A percentile compares a stretch with the other conserved stretches of the same genome.
Evolutionary conservation across 1,140 invertebrate genomes (phyloP).

Genomic region (Drosophila orosa): DNA sequence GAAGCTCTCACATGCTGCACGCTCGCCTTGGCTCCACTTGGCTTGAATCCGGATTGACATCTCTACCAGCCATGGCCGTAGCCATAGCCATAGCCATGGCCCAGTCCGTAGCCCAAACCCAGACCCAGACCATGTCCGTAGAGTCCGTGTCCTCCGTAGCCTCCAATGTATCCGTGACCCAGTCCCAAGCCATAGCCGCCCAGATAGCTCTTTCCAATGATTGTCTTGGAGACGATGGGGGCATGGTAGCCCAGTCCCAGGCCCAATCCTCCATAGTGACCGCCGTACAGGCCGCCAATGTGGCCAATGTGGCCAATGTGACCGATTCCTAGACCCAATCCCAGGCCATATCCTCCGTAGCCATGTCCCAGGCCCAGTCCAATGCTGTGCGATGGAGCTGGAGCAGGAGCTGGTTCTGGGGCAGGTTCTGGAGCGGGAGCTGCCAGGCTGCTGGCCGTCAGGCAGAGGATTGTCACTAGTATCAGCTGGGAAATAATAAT

Average conservation of each 20-base stretch:
- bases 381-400: slow-evolving; percentile 55
- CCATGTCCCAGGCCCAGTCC: slow-evolving; percentile 70
- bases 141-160: slow-evolving; percentile 71
- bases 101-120: slow-evolving; percentile 68
- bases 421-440: slow-evolving; percentile 55
- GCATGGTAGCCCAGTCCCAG: slow-evolving; percentile 63
- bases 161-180: slow-evolving; percentile 64
- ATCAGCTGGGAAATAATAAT: slow-evolving; percentile 31
- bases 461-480: slow-evolving; percentile 48
- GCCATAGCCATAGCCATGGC: slow-evolving; percentile 54
- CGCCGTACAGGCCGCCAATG: slow-evolving; percentile 41
- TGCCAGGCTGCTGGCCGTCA: slow-evolving; percentile 41
- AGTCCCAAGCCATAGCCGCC: slow-evolving; percentile 62
- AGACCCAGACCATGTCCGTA: slow-evolving; percentile 64
- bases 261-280: slow-evolving; percentile 50
- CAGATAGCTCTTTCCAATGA: slow-evolving; percentile 75
- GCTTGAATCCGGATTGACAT: not conserved
- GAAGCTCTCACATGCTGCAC: slow-evolving; percentile 57
- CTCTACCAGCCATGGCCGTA: slow-evolving; percentile 60
- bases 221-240: slow-evolving; percentile 74
- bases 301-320: slow-evolving; percentile 21
- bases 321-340: slow-evolving; percentile 51
- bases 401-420: slow-evolving; percentile 47
- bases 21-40: slow-evolving; percentile 14
- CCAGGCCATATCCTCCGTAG: slow-evolving; percentile 57